Evolutionary conservation across 1,140 invertebrate genomes (phyloP).

Genomic region (Aphelenchoides fujianensis): DNA sequence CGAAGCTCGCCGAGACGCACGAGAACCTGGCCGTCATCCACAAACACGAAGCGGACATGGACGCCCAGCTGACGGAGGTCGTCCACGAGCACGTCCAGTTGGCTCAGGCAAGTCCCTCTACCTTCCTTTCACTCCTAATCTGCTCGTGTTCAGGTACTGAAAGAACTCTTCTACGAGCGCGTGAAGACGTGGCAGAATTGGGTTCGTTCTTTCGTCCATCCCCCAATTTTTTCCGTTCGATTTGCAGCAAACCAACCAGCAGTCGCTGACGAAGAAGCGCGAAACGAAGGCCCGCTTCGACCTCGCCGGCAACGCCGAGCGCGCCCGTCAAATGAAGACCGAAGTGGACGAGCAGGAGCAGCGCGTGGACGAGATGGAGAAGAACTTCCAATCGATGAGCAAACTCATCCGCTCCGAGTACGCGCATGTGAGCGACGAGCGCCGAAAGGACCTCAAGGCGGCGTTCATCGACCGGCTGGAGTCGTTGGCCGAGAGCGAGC

Average conservation of each 20-base stretch:
- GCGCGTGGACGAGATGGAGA: slow-evolving; percentile 89
- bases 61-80: slow-evolving; percentile 88
- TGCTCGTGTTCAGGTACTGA: too few relatives aligned
- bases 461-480: slow-evolving; percentile 83
- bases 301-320: slow-evolving; percentile 79
- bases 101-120: too few relatives aligned
- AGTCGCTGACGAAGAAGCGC: slow-evolving; percentile 86
- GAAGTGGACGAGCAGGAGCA: slow-evolving; percentile 88
- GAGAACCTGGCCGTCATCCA: slow-evolving; percentile 84
- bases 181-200: slow-evolving; percentile 96
- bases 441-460: slow-evolving; percentile 84
- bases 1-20: slow-evolving; percentile 86
- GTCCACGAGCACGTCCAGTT: slow-evolving; percentile 87
- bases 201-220: too few relatives aligned
- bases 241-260: slow-evolving; percentile 93
- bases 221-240: too few relatives aligned
- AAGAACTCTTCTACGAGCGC: slow-evolving; percentile 93
- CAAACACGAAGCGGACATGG: slow-evolving; percentile 86
- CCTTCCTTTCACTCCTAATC: too few relatives aligned
- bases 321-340: slow-evolving; percentile 70
- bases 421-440: slow-evolving; percentile 81
- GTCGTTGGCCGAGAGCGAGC: slow-evolving; percentile 86
- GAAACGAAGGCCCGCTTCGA: slow-evolving; percentile 89
- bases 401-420: slow-evolving; percentile 92
- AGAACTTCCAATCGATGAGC: slow-evolving; percentile 90